A percentile compares a stretch with the other conserved stretches of the same genome.
These are phyloP conservation scores for Lepidostoma basale DNA, from an alignment of 1,140 invertebrate species.

Conservation along the genomic window DNA sequence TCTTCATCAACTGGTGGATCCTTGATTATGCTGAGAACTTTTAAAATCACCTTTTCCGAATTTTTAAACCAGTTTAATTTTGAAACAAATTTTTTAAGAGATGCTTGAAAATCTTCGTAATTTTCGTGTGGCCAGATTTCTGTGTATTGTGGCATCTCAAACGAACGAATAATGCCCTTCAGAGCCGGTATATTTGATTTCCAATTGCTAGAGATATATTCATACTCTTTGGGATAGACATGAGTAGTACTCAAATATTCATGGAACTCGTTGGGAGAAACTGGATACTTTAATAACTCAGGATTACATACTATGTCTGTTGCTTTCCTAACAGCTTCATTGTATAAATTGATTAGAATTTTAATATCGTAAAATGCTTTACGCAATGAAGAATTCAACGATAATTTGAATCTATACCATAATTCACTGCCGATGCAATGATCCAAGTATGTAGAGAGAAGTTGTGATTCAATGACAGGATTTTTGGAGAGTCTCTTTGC, in stretches of 20 bases:
- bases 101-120: conserved; percentile 50
- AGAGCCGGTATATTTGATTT: conserved; percentile 52
- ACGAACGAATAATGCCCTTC: conserved; percentile 51
- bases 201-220: conserved; percentile 54
- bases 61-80: conserved; percentile 57
- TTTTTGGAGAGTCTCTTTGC: conserved; percentile 61
- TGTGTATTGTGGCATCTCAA: conserved; percentile 51
- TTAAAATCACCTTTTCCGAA: conserved; percentile 54
- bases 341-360: conserved; percentile 67
- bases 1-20: conserved; percentile 48
- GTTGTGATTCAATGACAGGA: conserved; percentile 66
- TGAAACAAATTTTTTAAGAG: conserved; percentile 54
- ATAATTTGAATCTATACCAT: conserved; percentile 65
- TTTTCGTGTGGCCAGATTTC: conserved; percentile 48
- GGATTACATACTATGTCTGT: conserved; percentile 66
- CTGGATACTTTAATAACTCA: conserved; percentile 54
- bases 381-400: conserved; percentile 57
- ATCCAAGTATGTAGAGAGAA: conserved; percentile 62
- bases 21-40: conserved; percentile 53
- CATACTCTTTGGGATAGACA: conserved; percentile 58
- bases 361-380: conserved; percentile 61
- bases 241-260: conserved; percentile 50
- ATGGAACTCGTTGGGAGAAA: conserved; percentile 56
- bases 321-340: conserved; percentile 67
- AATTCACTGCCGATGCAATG: conserved; percentile 68